These are phyloP conservation scores for Melolontha melolontha DNA, from an alignment of 2,888 invertebrate species.

Conservation along the genomic window DNA sequence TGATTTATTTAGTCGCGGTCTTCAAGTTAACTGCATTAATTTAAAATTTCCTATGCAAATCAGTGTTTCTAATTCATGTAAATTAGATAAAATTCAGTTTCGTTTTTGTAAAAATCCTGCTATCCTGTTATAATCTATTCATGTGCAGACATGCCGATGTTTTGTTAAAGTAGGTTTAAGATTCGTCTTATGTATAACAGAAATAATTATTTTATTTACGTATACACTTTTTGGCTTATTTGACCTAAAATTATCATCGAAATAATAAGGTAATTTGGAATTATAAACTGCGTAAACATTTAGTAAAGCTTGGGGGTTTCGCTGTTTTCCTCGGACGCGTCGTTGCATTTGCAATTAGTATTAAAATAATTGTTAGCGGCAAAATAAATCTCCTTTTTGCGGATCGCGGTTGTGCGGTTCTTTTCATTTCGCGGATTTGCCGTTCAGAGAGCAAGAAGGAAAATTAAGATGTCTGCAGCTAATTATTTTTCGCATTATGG, in stretches of 20 bases:
- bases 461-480: conserved; percentile 53
- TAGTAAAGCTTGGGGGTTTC: neutral
- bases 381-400: conserved; percentile 32
- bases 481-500: conserved; percentile 51
- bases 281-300: conserved; percentile 34
- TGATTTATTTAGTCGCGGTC: too few relatives aligned
- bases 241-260: conserved; percentile 4
- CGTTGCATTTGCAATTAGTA: conserved; percentile 5
- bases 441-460: conserved; percentile 40
- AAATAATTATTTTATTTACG: too few relatives aligned
- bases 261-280: conserved; percentile 21
- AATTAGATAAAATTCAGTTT: too few relatives aligned
- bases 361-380: conserved; percentile 24
- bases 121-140: too few relatives aligned
- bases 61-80: too few relatives aligned
- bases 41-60: too few relatives aligned
- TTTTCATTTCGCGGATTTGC: conserved; percentile 18
- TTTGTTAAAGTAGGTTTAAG: too few relatives aligned
- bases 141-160: too few relatives aligned
- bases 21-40: too few relatives aligned
- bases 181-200: too few relatives aligned
- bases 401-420: conserved; percentile 20
- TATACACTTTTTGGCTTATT: neutral
- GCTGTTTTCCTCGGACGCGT: neutral
- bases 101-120: too few relatives aligned